Evolutionary conservation across 2,113 vertebrate species (phyloP).

Genomic region (Grammomys dolichurus): DNA sequence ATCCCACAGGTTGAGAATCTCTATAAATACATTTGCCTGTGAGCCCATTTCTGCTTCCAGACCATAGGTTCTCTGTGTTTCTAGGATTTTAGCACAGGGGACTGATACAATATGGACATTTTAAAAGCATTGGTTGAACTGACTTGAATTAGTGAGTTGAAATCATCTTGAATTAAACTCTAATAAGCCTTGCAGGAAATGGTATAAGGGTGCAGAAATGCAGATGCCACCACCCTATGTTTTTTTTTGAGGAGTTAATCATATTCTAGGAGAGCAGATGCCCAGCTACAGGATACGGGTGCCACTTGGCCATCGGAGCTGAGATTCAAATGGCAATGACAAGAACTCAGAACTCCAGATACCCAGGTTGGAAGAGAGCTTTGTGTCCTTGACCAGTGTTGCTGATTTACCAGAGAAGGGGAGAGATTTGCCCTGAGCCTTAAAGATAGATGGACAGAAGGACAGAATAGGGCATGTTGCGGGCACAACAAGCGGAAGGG

Average conservation of each 20-base stretch:
- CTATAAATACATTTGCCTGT: not conserved
- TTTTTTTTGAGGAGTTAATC: not conserved
- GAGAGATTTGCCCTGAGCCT: not conserved
- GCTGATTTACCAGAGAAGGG: not conserved
- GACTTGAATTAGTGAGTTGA: constrained; percentile 26
- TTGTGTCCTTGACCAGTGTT: not conserved
- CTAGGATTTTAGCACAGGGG: not conserved
- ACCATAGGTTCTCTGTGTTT: not conserved
- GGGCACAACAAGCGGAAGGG: not conserved
- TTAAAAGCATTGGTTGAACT: not conserved
- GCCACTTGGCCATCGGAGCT: not conserved
- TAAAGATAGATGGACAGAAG: not conserved
- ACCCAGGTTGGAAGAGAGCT: not conserved
- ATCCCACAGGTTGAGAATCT: not conserved
- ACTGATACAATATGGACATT: not conserved
- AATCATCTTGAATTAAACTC: constrained; percentile 58
- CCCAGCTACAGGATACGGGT: not conserved
- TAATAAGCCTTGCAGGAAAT: not conserved
- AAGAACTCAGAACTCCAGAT: not conserved
- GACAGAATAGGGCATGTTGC: not conserved
- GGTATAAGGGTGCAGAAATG: not conserved
- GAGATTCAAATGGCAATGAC: not conserved
- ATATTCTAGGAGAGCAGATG: not conserved
- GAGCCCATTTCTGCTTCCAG: not conserved
- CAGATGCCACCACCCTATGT: not conserved